phyloP scores from a whole-genome alignment of 2,888 invertebrate genomes.

The Habroteleia sp. region DNA sequence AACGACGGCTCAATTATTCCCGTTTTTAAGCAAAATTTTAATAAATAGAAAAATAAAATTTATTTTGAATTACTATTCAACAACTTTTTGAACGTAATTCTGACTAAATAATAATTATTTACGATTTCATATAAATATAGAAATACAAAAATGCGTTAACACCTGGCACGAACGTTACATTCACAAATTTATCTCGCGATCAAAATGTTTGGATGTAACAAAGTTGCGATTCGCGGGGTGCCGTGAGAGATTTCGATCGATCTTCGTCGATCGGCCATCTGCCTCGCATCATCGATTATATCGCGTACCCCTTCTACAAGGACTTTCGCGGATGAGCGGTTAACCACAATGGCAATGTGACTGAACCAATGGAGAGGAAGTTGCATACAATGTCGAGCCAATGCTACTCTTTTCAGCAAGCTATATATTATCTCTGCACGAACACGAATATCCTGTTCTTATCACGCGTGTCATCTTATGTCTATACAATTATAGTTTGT shows the following conservation, averaged over 20 bases:
- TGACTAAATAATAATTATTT: too few relatives aligned
- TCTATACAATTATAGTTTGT: constrained; percentile 38
- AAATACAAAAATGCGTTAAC: constrained; percentile 15
- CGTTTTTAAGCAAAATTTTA: too few relatives aligned
- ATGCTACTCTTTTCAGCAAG: constrained; percentile 55
- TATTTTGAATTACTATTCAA: constrained; percentile 1
- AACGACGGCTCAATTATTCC: too few relatives aligned
- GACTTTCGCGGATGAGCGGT: constrained; percentile 65
- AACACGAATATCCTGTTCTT: constrained; percentile 64
- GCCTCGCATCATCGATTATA: constrained; percentile 57
- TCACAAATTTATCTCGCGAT: constrained; percentile 49
- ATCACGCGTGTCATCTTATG: constrained; percentile 63
- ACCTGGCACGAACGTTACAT: constrained; percentile 41
- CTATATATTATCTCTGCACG: constrained; percentile 60
- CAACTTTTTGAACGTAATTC: too few relatives aligned
- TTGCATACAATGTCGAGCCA: constrained; percentile 53
- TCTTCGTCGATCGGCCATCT: constrained; percentile 61
- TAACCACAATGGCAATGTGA: constrained; percentile 61
- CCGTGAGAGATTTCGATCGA: constrained; percentile 62
- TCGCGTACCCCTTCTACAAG: constrained; percentile 58
- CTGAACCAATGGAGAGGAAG: constrained; percentile 45
- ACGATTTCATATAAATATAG: too few relatives aligned
- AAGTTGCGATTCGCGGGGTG: constrained; percentile 58
- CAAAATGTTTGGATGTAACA: constrained; percentile 29
- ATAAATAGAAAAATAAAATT: too few relatives aligned